These are phyloP conservation scores for Drosophila parthenogenetica DNA, from an alignment of 2,888 invertebrate genomes.

Conservation along the genomic window DNA sequence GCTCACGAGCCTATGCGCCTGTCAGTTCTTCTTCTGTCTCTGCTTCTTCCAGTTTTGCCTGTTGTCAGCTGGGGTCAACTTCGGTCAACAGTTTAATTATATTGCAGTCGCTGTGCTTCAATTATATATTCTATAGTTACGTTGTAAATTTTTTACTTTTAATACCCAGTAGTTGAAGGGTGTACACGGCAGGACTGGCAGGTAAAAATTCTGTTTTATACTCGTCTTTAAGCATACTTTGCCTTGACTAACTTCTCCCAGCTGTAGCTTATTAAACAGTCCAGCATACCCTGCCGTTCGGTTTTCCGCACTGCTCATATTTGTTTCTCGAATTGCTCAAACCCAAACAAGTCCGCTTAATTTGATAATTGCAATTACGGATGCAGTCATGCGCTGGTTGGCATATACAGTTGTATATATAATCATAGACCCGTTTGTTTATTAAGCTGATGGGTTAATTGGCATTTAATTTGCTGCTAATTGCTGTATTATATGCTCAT, in stretches of 20 bases:
- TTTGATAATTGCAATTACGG: constrained; percentile 76
- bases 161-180: background rate
- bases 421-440: constrained; percentile 37
- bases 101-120: constrained; percentile 49
- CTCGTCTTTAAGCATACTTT: too few species aligned
- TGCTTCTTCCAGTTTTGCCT: constrained; percentile 4
- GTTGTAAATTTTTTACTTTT: constrained; percentile 14
- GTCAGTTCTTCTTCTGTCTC: constrained; percentile 48
- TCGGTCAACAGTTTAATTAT: constrained; percentile 74
- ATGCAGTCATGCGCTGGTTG: constrained; percentile 41
- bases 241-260: too few species aligned
- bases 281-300: background rate
- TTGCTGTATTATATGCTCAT: constrained; percentile 40
- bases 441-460: constrained; percentile 68
- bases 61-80: constrained; percentile 51
- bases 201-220: too few species aligned
- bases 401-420: background rate
- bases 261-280: background rate
- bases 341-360: constrained; percentile 47
- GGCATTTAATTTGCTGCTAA: constrained; percentile 74
- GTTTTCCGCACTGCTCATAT: constrained; percentile 37
- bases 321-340: constrained; percentile 58
- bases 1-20: constrained; percentile 69
- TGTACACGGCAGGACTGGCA: background rate
- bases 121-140: constrained; percentile 43